Base-by-base conservation (phyloP, 2,888 invertebrate species). In the Oegoconia quadripuncta region DNA sequence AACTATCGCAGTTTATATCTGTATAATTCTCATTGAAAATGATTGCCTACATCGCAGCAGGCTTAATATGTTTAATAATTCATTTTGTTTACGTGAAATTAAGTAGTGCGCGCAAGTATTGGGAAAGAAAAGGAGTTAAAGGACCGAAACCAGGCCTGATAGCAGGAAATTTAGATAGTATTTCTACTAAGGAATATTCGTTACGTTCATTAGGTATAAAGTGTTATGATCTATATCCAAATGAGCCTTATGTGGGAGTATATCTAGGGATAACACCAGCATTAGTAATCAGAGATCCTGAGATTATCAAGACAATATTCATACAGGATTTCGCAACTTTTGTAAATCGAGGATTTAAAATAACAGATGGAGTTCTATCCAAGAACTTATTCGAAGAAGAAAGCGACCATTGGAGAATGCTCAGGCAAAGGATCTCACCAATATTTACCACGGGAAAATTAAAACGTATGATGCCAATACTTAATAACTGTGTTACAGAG, bases 241-340 rank as follows among this genome's bases (percentile, higher is more conserved):
- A 72, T 3, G 74, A 74, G 41, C 70, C 65, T 43, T 50, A 71
- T 3, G 61, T 78, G 3, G 78, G 78, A 3, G 36, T 74, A 3
- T 74, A 56, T 45, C 58, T 64, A 41, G 62, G 74, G 59, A 62
- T 58, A 4, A 45, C 52, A 12, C 76, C 74, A 0, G 50, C 58
- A 3, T 37, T 78, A 9, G 22, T 76, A 7, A 50, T 79, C 26
- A 59, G 67, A 9, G 75, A 79, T 41, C 55, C 72, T 13, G 70
- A 78, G 34, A 44, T 71, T 23, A 62, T 65, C 9, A 75, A 70
- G 38, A 58, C 64, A 28, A 55, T 78, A 15, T 42, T 76, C 4
- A 56, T 74, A 5, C 75, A 74, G 33, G 76, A 77, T 27, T 78
- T 75, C 20, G 59, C 68, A 5, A 31, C 20, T 1, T 78, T 77